Evolutionary conservation across 53 echinoderm and acorn worm species (phyloP), one percentile per base, ranked within the genome.

Genomic region (Arbacia lixula): DNA sequence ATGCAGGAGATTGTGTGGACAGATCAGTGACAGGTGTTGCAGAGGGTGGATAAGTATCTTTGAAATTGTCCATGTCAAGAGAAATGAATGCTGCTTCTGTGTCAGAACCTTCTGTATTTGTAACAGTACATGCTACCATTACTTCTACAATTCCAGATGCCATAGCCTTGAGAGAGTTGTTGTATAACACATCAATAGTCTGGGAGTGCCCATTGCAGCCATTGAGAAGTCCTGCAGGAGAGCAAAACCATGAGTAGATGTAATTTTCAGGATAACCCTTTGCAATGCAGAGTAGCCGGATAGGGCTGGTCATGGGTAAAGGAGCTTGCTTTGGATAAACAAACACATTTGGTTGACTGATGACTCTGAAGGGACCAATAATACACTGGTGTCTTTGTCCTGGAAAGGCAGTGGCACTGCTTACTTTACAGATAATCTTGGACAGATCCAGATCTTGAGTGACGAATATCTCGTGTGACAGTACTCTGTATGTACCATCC

Each of bases 391-490:
- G 78, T 25, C 28, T 36, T 14, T 20, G 16, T 4, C 78, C 78
- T 38, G 78, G 78, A 38, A 77, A 77, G 2, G 40, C 78, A 57
- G 58, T 37, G 12, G 56, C 78, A 58, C 78, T 77, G 6, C 57
- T 77, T 14, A 58, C 78, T 21, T 12, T 3, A 40, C 78, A 77
- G 16, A 58, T n/a, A 20, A 77, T 38, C 24, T 27, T 35, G 12
- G 36, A 35, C 25, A 57, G 78, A 58, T 58, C 57, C 26, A 77
- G 37, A 38, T 77, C 55, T 4, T 24, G 57, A 55, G 17, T 60
- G 21, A 60, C 60, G 36, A 39, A 40, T 24, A 77, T 35, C 24
- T 26, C 3, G 21, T 77, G 40, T 26, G 78, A 57, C 36, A 77
- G 60, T 25, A 56, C 60, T 58, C 78, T 56, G 37, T 36, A 43